Conservation (phyloP, 2,113 vertebrate genomes). For the Psophia crepitans region DNA sequence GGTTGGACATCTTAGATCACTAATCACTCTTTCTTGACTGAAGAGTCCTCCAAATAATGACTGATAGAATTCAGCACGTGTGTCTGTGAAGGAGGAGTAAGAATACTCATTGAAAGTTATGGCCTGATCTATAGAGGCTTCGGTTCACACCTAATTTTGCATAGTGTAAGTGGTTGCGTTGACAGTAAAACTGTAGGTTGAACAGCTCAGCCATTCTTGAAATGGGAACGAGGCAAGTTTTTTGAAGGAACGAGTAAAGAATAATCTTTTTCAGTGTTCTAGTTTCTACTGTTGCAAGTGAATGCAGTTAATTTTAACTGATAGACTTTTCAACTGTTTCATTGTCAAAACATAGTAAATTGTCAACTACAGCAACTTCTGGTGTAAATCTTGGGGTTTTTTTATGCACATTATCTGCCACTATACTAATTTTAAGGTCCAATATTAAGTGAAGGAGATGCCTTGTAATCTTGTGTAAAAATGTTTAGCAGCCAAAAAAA, state of each 20-base stretch:
- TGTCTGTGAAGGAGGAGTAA: not conserved
- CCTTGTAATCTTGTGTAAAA: conserved; percentile 37
- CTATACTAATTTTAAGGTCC: conserved; percentile 3
- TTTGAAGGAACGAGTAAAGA: not conserved
- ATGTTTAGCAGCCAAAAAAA: not conserved
- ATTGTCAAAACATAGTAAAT: not conserved
- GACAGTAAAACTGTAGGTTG: not conserved
- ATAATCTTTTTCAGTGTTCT: not conserved
- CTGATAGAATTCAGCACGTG: not conserved
- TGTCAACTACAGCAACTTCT: not conserved
- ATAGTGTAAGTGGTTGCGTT: not conserved
- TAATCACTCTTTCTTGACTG: not conserved
- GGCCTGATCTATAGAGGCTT: not conserved
- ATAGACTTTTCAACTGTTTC: not conserved
- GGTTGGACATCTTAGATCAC: not conserved
- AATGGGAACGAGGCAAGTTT: not conserved
- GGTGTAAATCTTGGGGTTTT: not conserved
- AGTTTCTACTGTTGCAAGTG: not conserved
- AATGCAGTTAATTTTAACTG: not conserved
- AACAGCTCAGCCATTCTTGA: not conserved
- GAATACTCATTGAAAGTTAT: not conserved
- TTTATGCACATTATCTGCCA: not conserved
- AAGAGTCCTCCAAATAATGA: not conserved
- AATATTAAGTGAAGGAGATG: conserved; percentile 55
- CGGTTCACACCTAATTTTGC: not conserved